Evolutionary conservation across 2,113 vertebrate genomes (phyloP).

Genomic region (Fregata magnificens): DNA sequence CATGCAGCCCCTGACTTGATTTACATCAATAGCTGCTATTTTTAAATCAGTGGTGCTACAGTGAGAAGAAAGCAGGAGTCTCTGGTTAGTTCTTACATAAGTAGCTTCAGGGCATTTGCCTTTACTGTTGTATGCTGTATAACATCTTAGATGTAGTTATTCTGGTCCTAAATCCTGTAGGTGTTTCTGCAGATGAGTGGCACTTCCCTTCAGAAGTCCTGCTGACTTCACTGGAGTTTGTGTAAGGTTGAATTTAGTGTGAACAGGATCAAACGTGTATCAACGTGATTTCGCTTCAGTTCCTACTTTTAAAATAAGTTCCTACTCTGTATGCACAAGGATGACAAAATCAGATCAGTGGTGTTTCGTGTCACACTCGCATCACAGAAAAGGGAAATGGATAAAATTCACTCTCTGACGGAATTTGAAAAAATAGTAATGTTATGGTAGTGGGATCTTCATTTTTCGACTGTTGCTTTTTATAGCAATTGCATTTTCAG

Average conservation of each 20-base stretch:
- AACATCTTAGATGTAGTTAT: not conserved
- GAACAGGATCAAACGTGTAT: not conserved
- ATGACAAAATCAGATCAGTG: not conserved
- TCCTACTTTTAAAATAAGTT: not conserved
- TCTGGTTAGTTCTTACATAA: not conserved
- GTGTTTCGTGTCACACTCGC: not conserved
- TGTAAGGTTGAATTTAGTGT: not conserved
- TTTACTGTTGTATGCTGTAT: not conserved
- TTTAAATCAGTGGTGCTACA: not conserved
- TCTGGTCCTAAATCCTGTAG: not conserved
- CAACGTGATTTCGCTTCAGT: not conserved
- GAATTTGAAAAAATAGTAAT: not conserved
- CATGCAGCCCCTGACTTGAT: not conserved
- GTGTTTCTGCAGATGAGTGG: not conserved
- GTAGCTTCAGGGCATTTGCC: not conserved
- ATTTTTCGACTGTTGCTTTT: not conserved
- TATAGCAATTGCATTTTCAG: not conserved
- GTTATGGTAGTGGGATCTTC: not conserved
- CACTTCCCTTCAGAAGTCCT: not conserved
- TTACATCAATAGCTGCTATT: not conserved
- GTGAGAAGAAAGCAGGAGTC: not conserved
- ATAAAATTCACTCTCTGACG: not conserved
- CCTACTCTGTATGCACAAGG: not conserved
- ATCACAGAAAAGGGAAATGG: not conserved
- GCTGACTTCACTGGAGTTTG: not conserved